These are phyloP conservation scores for Tetrao urogallus DNA, from an alignment of 2,113 vertebrate species.

Conservation along the genomic window DNA sequence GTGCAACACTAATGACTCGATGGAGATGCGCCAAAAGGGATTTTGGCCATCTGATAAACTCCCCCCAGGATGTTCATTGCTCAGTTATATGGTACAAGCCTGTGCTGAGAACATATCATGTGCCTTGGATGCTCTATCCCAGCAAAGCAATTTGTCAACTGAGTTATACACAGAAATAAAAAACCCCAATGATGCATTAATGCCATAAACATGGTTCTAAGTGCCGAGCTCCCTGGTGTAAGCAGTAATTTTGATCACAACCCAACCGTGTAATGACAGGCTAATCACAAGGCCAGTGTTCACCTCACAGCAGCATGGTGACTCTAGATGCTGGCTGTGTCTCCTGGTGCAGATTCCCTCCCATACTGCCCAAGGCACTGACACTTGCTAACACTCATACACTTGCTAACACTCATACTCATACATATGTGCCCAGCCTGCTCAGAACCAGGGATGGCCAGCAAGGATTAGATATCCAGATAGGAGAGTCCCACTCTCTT, in stretches of 20 bases:
- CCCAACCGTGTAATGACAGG: slow-evolving; percentile 10
- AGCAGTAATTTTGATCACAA: slow-evolving; percentile 14
- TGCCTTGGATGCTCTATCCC: not conserved
- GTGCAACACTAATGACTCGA: not conserved
- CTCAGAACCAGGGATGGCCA: not conserved
- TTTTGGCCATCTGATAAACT: not conserved
- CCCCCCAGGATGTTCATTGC: not conserved
- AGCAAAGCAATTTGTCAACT: not conserved
- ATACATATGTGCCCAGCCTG: not conserved
- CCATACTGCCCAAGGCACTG: not conserved
- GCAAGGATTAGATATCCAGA: not conserved
- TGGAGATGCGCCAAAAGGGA: not conserved
- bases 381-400: rapidly evolving
- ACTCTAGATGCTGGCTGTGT: rapidly evolving
- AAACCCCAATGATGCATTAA: not conserved
- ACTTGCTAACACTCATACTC: rapidly evolving
- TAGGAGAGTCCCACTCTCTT: not conserved
- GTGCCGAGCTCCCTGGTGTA: not conserved
- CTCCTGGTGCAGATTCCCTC: not conserved
- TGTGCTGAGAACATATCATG: not conserved
- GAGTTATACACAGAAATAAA: not conserved
- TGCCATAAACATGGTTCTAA: not conserved
- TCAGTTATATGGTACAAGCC: not conserved
- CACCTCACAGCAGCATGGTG: not conserved
- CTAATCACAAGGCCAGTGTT: not conserved